Conservation (phyloP, 2,113 vertebrate species). For the Excalfactoria chinensis region DNA sequence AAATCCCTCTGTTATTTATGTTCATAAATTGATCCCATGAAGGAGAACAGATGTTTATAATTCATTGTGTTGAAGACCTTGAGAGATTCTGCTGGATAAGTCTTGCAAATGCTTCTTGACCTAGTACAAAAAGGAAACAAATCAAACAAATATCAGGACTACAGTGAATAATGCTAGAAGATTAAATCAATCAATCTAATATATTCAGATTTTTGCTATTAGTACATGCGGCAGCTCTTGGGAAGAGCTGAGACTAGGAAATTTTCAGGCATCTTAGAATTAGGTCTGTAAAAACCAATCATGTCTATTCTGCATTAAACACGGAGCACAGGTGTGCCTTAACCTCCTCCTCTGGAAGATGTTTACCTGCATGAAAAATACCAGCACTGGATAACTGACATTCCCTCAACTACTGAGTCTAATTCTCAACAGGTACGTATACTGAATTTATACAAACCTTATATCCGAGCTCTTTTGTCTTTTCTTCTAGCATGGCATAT, state of each 20-base stretch:
- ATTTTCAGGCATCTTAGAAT: background rate
- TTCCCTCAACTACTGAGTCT: background rate
- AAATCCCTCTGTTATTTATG: background rate
- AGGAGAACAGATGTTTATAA: constrained; percentile 77
- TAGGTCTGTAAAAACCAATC: background rate
- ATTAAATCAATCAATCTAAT: background rate
- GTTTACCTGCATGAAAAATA: background rate
- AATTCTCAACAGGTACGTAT: background rate
- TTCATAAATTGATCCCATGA: background rate
- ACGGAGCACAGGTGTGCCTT: background rate
- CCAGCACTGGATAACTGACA: background rate
- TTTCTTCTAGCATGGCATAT: constrained; percentile 87
- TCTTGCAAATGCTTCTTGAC: constrained; percentile 98
- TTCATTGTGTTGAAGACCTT: constrained; percentile 92
- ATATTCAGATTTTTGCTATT: background rate
- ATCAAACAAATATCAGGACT: background rate
- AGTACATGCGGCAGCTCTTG: background rate
- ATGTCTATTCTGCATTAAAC: background rate
- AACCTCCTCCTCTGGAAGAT: background rate
- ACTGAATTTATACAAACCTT: constrained; percentile 80
- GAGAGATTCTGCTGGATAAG: constrained; percentile 88
- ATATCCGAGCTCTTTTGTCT: constrained; percentile 93
- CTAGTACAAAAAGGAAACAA: constrained; percentile 68
- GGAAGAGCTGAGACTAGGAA: background rate
- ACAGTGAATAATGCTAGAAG: background rate